Evolutionary conservation across 1,140 invertebrate species (phyloP).

Genomic region (Stenopsyche tienmushanensis): DNA sequence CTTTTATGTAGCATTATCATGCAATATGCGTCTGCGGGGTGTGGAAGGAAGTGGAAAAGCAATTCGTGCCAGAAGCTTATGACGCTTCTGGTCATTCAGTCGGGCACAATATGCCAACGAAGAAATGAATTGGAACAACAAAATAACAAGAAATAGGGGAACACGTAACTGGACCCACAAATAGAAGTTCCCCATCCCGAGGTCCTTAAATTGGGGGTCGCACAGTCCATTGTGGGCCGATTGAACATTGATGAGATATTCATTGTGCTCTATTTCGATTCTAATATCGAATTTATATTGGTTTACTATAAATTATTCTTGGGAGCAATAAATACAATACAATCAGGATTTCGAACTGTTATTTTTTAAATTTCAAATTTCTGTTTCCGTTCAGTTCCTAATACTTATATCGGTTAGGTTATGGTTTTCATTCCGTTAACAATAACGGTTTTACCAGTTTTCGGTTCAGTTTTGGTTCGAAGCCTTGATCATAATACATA

Average conservation of each 20-base stretch:
- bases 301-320: too few relatives aligned
- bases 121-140: slow-evolving; percentile 25
- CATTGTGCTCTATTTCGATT: background rate
- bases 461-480: too few relatives aligned
- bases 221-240: background rate
- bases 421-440: too few relatives aligned
- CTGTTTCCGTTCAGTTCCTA: too few relatives aligned
- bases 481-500: too few relatives aligned
- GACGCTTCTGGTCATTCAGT: background rate
- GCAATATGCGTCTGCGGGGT: background rate
- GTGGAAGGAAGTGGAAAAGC: background rate
- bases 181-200: background rate
- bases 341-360: too few relatives aligned
- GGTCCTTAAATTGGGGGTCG: background rate
- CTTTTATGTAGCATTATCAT: slow-evolving; percentile 3
- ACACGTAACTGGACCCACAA: background rate
- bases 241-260: background rate
- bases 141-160: slow-evolving; percentile 3
- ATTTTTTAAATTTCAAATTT: too few relatives aligned
- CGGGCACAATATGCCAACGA: background rate
- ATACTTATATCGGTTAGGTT: too few relatives aligned
- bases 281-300: too few relatives aligned
- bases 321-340: too few relatives aligned
- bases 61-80: background rate
- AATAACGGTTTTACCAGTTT: too few relatives aligned